Conservation (phyloP, 2,797 vertebrate species). For the Tinamus major region DNA sequence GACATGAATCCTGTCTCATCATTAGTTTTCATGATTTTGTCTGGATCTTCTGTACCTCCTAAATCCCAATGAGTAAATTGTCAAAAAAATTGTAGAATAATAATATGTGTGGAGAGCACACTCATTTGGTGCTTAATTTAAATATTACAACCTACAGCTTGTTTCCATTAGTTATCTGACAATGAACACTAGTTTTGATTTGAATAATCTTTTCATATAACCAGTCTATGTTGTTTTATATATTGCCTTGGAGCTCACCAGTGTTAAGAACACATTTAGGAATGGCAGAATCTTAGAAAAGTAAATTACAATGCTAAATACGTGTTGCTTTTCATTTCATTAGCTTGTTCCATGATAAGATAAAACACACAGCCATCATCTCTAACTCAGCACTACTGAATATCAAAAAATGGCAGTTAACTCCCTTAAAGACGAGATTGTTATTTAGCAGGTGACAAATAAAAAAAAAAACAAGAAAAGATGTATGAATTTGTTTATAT, state of each 20-base stretch:
- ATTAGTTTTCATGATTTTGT: conserved; percentile 77
- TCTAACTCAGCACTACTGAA: conserved; percentile 58
- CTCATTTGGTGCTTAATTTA: conserved; percentile 62
- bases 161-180: conserved; percentile 54
- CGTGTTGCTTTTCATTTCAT: conserved; percentile 75
- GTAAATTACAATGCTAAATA: conserved; percentile 55
- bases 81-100: conserved; percentile 62
- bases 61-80: conserved; percentile 41
- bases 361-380: conserved; percentile 48
- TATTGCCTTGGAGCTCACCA: conserved; percentile 71
- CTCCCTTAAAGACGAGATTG: conserved; percentile 3
- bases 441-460: conserved; percentile 34
- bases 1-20: conserved; percentile 82
- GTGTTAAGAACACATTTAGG: conserved; percentile 61
- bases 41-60: conserved; percentile 62
- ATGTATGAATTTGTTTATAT: background rate
- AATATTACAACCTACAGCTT: conserved; percentile 52
- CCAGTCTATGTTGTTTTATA: conserved; percentile 74
- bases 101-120: conserved; percentile 63
- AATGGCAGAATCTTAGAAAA: conserved; percentile 40
- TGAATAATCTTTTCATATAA: conserved; percentile 48
- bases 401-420: conserved; percentile 13
- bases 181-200: conserved; percentile 47
- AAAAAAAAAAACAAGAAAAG: conserved; percentile 39
- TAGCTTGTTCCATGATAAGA: conserved; percentile 64